Conservation (phyloP, 2,113 vertebrate species). For the Cnemophilus loriae region DNA sequence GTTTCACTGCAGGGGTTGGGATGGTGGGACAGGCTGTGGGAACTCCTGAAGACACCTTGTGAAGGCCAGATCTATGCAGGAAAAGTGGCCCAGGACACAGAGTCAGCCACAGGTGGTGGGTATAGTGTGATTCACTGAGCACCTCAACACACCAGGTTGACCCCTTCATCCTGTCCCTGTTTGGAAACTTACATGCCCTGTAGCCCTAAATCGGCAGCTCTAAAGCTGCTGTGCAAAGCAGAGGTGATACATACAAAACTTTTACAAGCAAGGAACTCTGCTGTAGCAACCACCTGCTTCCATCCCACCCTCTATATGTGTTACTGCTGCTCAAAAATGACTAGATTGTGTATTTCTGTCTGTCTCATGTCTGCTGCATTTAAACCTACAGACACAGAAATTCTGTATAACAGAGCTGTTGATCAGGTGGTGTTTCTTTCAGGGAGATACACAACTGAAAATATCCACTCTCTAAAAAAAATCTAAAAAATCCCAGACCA, state of each 20-base stretch:
- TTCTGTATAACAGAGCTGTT: background rate
- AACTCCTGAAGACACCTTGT: background rate
- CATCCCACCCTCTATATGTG: background rate
- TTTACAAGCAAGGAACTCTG: background rate
- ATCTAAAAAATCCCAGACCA: background rate
- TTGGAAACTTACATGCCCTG: background rate
- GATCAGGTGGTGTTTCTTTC: background rate
- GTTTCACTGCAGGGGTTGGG: background rate
- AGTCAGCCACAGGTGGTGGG: background rate
- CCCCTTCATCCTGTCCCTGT: accelerated
- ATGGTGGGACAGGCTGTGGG: background rate
- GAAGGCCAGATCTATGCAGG: background rate
- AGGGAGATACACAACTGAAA: background rate
- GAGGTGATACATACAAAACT: background rate
- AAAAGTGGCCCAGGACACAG: background rate
- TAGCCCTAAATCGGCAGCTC: background rate
- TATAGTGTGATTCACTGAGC: background rate
- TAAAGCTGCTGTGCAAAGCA: background rate
- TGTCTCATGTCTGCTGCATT: background rate
- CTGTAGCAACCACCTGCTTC: background rate
- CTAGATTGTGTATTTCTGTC: background rate
- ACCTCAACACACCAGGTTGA: background rate
- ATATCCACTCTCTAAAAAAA: background rate
- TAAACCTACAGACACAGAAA: background rate
- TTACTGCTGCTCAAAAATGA: background rate